Evolutionary conservation across 2,888 invertebrate species (phyloP), one percentile per base, ranked within the genome.

Genomic region (Hypomecis punctinalis): DNA sequence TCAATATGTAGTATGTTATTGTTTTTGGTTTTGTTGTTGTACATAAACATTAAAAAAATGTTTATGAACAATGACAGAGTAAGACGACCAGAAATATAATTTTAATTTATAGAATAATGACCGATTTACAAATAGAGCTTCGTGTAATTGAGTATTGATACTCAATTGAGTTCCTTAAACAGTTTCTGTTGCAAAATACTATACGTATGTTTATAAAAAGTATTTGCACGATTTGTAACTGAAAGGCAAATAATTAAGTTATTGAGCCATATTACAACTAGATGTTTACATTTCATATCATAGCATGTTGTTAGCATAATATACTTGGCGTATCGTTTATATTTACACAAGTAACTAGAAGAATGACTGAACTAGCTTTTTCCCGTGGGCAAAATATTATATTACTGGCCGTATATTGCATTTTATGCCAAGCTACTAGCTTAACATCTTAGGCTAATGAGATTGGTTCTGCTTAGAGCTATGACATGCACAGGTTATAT

Each of bases 401-500:
- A 40, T 6, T 51, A 13, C 51, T 0, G 39, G 13, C n/a, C 48
- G 10, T 7, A 11, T 39, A 39, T 51, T 40, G 9, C 10, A 5
- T 23, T 13, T 52, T 40, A 43, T 43, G 7, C 6, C 35, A 35
- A 54, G 42, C 0, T 35, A 51, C 63, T 33, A 11, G 52, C 43
- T 58, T 43, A 60, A 54, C 68, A 66, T 69, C 69, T 71, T 69
- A 71, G 63, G 63, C 67, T 76, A 73, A 77, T 77, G 71, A 76
- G 68, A 73, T 75, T 71, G 76, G 74, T 74, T 76, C 75, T 73
- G 66, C 71, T 69, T 46, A 58, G 9, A 2, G 39, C 61, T 36
- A 46, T 43, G 54, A 61, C n/a, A n/a, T n/a, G n/a, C n/a, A 37
- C 37, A 37, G 5, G 37, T 37, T 37, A 5, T 37, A 37, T 37